These are phyloP conservation scores for Tor tambroides DNA, from an alignment of 2,113 vertebrate species.

Conservation along the genomic window DNA sequence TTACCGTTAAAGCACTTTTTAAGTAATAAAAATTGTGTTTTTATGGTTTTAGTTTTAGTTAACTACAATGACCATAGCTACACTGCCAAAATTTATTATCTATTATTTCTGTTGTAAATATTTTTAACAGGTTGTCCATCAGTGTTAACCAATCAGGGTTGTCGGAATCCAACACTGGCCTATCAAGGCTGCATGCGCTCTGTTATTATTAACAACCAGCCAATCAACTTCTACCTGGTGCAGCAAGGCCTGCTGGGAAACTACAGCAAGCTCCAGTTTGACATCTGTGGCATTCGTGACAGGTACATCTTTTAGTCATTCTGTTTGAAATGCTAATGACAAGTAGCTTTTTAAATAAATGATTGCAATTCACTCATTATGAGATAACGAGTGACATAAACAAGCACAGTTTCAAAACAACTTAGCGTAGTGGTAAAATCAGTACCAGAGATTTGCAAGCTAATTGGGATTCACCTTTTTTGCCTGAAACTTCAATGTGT, in stretches of 20 bases:
- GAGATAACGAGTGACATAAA: conserved; percentile 31
- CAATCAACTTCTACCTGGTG: conserved; percentile 84
- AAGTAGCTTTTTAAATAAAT: background rate
- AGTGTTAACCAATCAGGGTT: conserved; percentile 75
- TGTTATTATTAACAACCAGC: conserved; percentile 89
- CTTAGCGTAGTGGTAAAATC: background rate
- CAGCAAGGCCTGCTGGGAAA: conserved; percentile 87
- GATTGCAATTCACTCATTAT: background rate
- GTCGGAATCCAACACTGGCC: conserved; percentile 83
- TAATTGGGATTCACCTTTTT: conserved; percentile 24
- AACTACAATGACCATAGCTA: too few relatives aligned
- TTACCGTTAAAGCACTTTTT: too few relatives aligned
- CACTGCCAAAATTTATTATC: background rate
- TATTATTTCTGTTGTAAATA: background rate
- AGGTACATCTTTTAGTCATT: conserved; percentile 75
- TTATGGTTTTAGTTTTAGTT: too few relatives aligned
- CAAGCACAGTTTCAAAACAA: conserved; percentile 35
- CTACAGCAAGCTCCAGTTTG: conserved; percentile 86
- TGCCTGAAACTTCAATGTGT: background rate
- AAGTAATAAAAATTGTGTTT: too few relatives aligned
- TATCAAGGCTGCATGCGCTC: conserved; percentile 91
- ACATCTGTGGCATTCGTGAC: conserved; percentile 88
- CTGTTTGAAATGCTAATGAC: conserved; percentile 16
- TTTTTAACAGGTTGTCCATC: conserved; percentile 80
- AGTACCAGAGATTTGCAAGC: conserved; percentile 10